Base-by-base conservation (phyloP, 2,113 vertebrate species). In the Pipra filicauda region DNA sequence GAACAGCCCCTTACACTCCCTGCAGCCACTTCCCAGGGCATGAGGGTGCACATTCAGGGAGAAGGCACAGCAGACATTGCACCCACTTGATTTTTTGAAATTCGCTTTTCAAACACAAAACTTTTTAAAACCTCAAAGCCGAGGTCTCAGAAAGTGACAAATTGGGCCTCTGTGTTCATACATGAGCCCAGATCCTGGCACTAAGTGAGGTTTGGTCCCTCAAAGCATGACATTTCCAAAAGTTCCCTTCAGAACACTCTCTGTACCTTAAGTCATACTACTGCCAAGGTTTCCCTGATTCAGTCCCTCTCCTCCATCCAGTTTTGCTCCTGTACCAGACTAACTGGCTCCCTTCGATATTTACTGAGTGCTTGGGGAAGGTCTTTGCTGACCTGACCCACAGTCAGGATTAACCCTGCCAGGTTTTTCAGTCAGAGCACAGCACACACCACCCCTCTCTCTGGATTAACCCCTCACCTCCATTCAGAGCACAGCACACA, bases 151-250 rank as follows among this genome's bases (percentile, higher is more conserved):
- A 31, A 88, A 54, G 33, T 27, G 30, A 64, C 0, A 0, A 62
- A 33, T 0, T 12, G 6, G 35, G 46, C 33, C 33, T 15, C 3
- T 5, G 24, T 28, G 24, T 4, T 31, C 46, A 61, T 1, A 8
- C 19, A 22, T 1, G 21, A 85, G n/a, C 41, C 67, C 21, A 37
- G 70, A 33, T 64, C 35, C 88, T 26, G 17, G 15, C 51, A 43
- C 5, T 15, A 33, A 49, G 18, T 6, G n/a, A 72, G 8, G 10
- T 33, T 77, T 83, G 57, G 64, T 44, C 39, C 61, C 75, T 35
- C 54, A 23, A 46, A 43, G 35, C 20, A 2, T 2, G 6, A 80
- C 15, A 44, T 41, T 54, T 69, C 27, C 61, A 48, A 11, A 35
- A 75, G 52, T 15, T 91, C 41, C 52, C 43, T 33, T 58, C n/a